Evolutionary conservation across 2,888 invertebrate genomes (phyloP).

Genomic region (Idaea aversata): DNA sequence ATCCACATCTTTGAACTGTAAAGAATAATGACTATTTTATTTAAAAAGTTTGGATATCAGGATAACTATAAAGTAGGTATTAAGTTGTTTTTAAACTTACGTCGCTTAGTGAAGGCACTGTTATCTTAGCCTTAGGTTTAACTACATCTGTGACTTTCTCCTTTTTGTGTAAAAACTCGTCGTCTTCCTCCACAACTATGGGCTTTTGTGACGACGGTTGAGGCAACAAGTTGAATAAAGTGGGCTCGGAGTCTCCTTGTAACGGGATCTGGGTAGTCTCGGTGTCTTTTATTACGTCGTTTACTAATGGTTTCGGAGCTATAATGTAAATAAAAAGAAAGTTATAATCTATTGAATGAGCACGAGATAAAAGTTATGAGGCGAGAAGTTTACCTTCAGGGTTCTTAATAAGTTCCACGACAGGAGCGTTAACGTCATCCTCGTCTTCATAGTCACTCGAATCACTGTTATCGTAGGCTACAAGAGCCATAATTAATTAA

Average conservation of each 20-base stretch:
- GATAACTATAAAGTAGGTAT: constrained; percentile 2
- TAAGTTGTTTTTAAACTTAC: constrained; percentile 51
- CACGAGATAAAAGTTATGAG: not conserved
- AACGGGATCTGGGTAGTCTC: constrained; percentile 4
- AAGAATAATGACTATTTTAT: constrained; percentile 23
- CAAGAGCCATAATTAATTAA: constrained; percentile 76
- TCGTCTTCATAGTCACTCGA: constrained; percentile 65
- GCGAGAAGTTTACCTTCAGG: constrained; percentile 33
- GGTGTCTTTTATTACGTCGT: constrained; percentile 9
- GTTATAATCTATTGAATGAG: constrained; percentile 8
- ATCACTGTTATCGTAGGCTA: constrained; percentile 82
- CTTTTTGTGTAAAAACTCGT: constrained; percentile 83
- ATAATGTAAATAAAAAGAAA: constrained; percentile 3
- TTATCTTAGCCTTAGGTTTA: constrained; percentile 82
- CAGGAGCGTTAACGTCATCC: constrained; percentile 36
- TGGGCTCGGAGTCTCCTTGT: constrained; percentile 28
- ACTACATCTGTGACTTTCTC: constrained; percentile 51
- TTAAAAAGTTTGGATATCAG: not conserved
- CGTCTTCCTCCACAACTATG: constrained; percentile 78
- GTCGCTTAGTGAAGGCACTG: constrained; percentile 84
- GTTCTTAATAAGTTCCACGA: constrained; percentile 41
- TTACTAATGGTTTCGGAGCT: constrained; percentile 23
- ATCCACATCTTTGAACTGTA: constrained; percentile 82
- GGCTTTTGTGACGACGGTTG: constrained; percentile 63
- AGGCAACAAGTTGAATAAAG: constrained; percentile 69